Base-by-base conservation (phyloP, 1,140 invertebrate genomes). In the Liolophura sinensis region DNA sequence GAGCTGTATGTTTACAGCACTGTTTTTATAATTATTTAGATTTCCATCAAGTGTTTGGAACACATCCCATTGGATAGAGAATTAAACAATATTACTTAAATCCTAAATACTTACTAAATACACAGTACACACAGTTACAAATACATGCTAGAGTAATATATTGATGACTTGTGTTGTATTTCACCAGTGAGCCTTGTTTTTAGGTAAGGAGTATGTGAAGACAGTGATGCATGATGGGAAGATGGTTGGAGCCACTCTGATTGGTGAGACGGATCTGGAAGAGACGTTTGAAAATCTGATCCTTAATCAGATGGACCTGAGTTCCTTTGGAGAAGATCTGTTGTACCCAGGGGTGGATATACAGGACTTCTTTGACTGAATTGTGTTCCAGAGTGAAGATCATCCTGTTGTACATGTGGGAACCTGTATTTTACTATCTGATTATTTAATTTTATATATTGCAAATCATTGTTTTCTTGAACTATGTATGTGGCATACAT, bases 261-360 rank as follows among this genome's bases (percentile, higher is more conserved):
- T 99, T 73, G 97, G 97, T 0, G 95, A 99, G 74, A 98, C 96
- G 7, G 94, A 96, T 82, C 86, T 99, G 49, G 97, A 98, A 84
- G 97, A 99, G 87, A 98, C 95, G 77, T 96, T 96, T 86, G 97
- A 99, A 86, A 99, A 99, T 87, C 86, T 99, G 54, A 99, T 99
- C 78, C 86, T 98, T 18, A 96, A 98, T 87, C 92, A 96, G 81
- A 87, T 97, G 61, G 95, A 99, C 86, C 85, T 99, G 49, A 91
- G 90, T 70, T 86, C 88, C 24, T 93, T 92, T 86, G 95, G 93
- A 56, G 93, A 98, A 83, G 91, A 98, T 84, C 89, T 99, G 68
- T 87, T 99, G 6, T 92, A 99, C 87, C 95, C 96, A 22, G 88
- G 94, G 84, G 92, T 99, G 79, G 96, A 99, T 84, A 95, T 99